Evolutionary conservation across 2,113 vertebrate species (phyloP).

Genomic region (Cervus canadensis): DNA sequence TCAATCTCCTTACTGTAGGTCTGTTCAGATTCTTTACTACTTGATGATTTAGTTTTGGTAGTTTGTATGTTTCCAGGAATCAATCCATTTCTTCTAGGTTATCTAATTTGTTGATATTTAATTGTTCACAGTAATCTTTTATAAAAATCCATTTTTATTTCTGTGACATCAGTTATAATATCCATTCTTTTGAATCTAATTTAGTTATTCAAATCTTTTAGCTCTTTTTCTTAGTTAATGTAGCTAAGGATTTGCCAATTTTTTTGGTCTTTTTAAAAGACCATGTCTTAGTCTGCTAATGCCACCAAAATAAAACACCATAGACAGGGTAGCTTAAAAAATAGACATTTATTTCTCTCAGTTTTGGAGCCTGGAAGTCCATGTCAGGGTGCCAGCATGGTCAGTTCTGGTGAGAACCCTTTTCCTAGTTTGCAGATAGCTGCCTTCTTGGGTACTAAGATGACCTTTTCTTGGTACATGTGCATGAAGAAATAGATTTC

Average conservation of each 20-base stretch:
- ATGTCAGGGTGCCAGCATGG: not conserved
- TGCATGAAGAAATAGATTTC: not conserved
- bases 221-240: not conserved
- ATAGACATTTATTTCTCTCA: not conserved
- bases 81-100: not conserved
- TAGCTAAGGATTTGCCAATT: not conserved
- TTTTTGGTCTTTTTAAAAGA: not conserved
- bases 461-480: not conserved
- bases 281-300: not conserved
- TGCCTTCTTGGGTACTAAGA: not conserved
- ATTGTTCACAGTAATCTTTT: not conserved
- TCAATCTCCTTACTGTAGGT: not conserved
- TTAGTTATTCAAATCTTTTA: not conserved
- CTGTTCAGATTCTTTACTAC: not conserved
- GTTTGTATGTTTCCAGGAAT: not conserved
- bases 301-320: not conserved
- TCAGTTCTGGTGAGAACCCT: not conserved
- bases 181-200: not conserved
- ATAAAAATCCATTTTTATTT: not conserved
- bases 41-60: not conserved
- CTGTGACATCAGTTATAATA: not conserved
- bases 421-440: not conserved
- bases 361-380: not conserved
- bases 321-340: not conserved
- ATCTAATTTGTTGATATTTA: not conserved